Evolutionary conservation across 2,797 vertebrate genomes (phyloP).

Genomic region (Hypotaenidia okinawae): DNA sequence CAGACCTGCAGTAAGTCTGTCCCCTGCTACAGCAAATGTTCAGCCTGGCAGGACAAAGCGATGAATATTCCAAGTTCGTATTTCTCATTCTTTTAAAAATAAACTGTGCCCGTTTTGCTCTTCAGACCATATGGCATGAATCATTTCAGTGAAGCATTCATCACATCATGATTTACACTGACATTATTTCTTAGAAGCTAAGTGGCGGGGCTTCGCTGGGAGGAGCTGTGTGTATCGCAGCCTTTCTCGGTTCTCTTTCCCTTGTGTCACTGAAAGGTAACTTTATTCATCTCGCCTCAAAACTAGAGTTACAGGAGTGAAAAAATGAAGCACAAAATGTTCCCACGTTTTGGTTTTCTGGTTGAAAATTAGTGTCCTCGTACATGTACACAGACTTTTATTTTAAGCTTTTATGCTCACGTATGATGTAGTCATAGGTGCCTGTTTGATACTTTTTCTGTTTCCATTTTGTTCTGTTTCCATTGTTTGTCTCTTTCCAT

Average conservation of each 20-base stretch:
- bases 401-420: background rate
- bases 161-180: slow-evolving; percentile 53
- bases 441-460: background rate
- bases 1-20: slow-evolving; percentile 36
- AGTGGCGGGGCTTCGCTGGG: slow-evolving; percentile 8
- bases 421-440: background rate
- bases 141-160: slow-evolving; percentile 62
- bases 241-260: background rate
- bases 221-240: background rate
- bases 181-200: slow-evolving; percentile 56
- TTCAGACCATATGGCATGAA: slow-evolving; percentile 67
- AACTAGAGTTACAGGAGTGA: background rate
- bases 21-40: slow-evolving; percentile 61
- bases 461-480: background rate
- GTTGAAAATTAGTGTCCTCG: background rate
- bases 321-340: background rate
- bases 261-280: background rate
- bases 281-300: background rate
- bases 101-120: slow-evolving; percentile 63
- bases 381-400: background rate
- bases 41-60: slow-evolving; percentile 55
- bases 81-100: slow-evolving; percentile 74
- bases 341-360: background rate
- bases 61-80: slow-evolving; percentile 67
- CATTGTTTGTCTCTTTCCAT: background rate